phyloP scores from a whole-genome alignment of 2,797 vertebrate genomes.

The Poliocrania exsul region DNA sequence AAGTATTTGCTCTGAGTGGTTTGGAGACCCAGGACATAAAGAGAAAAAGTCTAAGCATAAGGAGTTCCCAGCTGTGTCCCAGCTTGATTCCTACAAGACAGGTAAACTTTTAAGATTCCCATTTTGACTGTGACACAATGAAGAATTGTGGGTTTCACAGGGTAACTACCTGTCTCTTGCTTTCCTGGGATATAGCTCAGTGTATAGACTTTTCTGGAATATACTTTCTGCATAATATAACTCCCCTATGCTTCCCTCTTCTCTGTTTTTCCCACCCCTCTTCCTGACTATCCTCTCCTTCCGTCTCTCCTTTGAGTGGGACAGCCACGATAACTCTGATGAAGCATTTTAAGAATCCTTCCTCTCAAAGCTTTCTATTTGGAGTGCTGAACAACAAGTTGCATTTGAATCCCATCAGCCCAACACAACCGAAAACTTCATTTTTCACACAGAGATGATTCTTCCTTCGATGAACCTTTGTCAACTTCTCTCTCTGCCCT shows the following conservation, averaged over 20 bases:
- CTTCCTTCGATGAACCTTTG: conserved; percentile 31
- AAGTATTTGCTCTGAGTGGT: background rate
- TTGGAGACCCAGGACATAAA: background rate
- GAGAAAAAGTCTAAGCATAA: background rate
- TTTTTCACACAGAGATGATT: conserved; percentile 2
- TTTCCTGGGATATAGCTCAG: background rate
- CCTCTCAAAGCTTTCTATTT: background rate
- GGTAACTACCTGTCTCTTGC: background rate
- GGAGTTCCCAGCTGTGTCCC: background rate
- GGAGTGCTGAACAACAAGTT: conserved; percentile 3
- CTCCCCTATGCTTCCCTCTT: background rate
- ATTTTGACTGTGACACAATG: background rate
- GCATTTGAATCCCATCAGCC: conserved; percentile 44
- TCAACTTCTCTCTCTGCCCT: conserved; percentile 35
- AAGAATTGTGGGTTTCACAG: background rate
- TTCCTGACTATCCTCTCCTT: background rate
- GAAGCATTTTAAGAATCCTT: background rate
- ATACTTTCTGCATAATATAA: background rate
- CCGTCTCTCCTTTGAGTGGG: background rate
- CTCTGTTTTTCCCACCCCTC: background rate
- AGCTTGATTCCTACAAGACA: background rate
- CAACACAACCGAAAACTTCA: background rate
- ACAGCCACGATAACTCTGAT: background rate
- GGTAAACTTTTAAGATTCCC: background rate
- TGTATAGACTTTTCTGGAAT: background rate